phyloP scores from a whole-genome alignment of 2,888 invertebrate species.

The Drosophila quasianomalipes region DNA sequence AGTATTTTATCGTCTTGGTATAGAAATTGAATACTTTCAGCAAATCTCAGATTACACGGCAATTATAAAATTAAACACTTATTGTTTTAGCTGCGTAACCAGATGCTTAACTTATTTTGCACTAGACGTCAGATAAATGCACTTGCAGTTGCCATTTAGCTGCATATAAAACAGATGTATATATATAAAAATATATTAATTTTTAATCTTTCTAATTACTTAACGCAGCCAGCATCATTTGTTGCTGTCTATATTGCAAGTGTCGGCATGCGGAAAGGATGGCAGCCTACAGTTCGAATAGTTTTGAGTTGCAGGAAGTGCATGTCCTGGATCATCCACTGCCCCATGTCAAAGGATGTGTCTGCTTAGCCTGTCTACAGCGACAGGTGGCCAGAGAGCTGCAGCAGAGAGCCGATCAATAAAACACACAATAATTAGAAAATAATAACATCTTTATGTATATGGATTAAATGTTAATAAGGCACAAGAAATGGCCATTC shows the following conservation, averaged over 20 bases:
- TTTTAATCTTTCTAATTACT: neutral
- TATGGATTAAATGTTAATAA: slow-evolving; percentile 1
- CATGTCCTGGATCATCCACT: slow-evolving; percentile 46
- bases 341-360: slow-evolving; percentile 52
- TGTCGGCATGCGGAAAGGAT: slow-evolving; percentile 39
- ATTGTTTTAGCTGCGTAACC: neutral
- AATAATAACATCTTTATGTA: neutral
- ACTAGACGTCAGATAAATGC: neutral
- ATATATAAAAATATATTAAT: neutral
- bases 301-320: slow-evolving; percentile 62
- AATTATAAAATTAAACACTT: neutral
- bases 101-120: neutral
- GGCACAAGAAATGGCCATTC: neutral
- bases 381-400: slow-evolving; percentile 49
- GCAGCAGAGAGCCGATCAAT: slow-evolving; percentile 23
- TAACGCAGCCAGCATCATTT: slow-evolving; percentile 41
- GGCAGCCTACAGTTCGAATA: slow-evolving; percentile 32
- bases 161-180: neutral
- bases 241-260: slow-evolving; percentile 57
- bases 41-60: neutral
- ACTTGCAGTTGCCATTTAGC: neutral
- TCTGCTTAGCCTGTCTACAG: slow-evolving; percentile 61
- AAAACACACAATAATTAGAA: neutral
- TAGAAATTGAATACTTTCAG: neutral
- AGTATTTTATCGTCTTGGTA: neutral